phyloP scores from a whole-genome alignment of 2,113 vertebrate genomes.

The Dryoscopus gambensis region DNA sequence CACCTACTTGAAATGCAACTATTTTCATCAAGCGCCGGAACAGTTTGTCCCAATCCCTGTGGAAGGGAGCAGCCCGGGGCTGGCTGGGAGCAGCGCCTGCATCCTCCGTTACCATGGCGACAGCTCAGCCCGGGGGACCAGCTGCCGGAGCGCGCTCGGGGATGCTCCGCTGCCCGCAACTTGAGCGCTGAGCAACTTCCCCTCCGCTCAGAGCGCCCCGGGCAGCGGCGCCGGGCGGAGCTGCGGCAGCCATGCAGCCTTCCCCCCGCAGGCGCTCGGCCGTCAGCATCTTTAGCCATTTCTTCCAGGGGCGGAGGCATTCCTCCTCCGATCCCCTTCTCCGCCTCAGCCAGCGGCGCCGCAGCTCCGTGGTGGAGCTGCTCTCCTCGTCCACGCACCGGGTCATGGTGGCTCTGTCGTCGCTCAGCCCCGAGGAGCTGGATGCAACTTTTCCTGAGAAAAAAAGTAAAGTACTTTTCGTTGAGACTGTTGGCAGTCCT shows the following conservation, averaged over 20 bases:
- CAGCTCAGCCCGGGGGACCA: constrained; percentile 72
- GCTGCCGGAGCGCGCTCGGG: constrained; percentile 66
- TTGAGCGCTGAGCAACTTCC: constrained; percentile 29
- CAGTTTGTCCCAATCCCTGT: constrained; percentile 56
- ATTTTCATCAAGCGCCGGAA: constrained; percentile 17
- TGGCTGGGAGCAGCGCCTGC: constrained; percentile 69
- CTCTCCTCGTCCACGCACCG: constrained; percentile 80
- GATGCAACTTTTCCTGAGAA: constrained; percentile 51
- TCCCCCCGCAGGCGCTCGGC: constrained; percentile 57
- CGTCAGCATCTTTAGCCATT: constrained; percentile 66
- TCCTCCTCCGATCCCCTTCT: constrained; percentile 77
- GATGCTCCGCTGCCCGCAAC: constrained; percentile 63
- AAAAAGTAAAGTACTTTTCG: constrained; percentile 77
- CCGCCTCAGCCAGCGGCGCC: constrained; percentile 71
- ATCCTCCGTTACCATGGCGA: constrained; percentile 84
- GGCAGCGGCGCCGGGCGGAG: not conserved
- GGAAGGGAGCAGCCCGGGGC: constrained; percentile 49
- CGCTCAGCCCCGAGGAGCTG: constrained; percentile 71
- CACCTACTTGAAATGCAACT: constrained; percentile 55
- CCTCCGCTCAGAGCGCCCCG: not conserved
- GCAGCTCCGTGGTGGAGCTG: constrained; percentile 73
- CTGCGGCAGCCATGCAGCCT: constrained; percentile 67
- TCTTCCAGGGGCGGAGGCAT: constrained; percentile 73
- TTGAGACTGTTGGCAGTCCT: not conserved
- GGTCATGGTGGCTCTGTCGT: constrained; percentile 79